Conservation (phyloP, 2,888 invertebrate genomes). For the Nematopogon swammerdamellus region DNA sequence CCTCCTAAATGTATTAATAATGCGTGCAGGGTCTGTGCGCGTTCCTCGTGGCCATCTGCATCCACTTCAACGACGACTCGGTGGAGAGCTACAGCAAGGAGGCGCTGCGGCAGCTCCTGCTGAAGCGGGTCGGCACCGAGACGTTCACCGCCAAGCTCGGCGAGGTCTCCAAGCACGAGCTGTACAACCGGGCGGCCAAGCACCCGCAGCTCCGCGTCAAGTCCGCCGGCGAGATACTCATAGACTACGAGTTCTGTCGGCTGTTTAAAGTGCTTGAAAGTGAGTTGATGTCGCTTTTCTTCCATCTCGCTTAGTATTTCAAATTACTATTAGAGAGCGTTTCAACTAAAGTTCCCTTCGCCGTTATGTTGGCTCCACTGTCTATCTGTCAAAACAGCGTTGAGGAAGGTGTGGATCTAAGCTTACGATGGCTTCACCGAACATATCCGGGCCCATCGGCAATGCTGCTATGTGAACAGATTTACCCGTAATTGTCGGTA, state of each 20-base stretch:
- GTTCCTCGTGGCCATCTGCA: slow-evolving; percentile 88
- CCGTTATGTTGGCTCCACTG: too few relatives aligned
- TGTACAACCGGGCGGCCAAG: slow-evolving; percentile 89
- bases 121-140: slow-evolving; percentile 88
- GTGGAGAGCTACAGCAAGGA: slow-evolving; percentile 73
- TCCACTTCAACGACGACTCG: slow-evolving; percentile 84
- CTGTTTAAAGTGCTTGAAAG: slow-evolving; percentile 81
- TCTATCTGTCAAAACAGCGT: too few relatives aligned
- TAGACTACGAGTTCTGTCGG: slow-evolving; percentile 95
- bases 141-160: slow-evolving; percentile 80
- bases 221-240: slow-evolving; percentile 71
- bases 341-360: too few relatives aligned
- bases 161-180: slow-evolving; percentile 85
- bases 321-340: too few relatives aligned
- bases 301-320: too few relatives aligned
- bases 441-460: too few relatives aligned
- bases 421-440: too few relatives aligned
- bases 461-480: too few relatives aligned
- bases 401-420: too few relatives aligned
- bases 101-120: slow-evolving; percentile 72
- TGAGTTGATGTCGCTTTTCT: too few relatives aligned
- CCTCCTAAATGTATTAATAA: too few relatives aligned
- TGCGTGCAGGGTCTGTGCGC: slow-evolving; percentile 77
- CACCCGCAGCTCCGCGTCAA: slow-evolving; percentile 86
- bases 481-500: too few relatives aligned